Evolutionary conservation across 2,888 invertebrate genomes (phyloP).

Genomic region (Latrodectus hesperus): DNA sequence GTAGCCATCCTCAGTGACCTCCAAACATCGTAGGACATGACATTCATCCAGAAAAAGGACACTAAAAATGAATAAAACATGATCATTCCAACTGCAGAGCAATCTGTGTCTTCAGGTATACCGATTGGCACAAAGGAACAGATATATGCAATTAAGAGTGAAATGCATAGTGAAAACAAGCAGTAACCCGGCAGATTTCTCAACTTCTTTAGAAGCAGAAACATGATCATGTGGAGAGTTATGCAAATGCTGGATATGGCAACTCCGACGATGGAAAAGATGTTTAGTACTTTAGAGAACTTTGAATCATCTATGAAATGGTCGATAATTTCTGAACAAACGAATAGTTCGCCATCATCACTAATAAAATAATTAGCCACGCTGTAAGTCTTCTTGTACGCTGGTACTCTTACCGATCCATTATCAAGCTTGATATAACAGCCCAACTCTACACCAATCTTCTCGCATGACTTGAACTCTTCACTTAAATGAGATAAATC

Average conservation of each 20-base stretch:
- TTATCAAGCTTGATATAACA: constrained; percentile 4
- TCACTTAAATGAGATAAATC: not conserved
- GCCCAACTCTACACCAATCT: not conserved
- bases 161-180: constrained; percentile 72
- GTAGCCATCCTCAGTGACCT: constrained; percentile 76
- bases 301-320: not conserved
- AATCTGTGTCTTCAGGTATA: constrained; percentile 33
- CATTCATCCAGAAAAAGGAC: constrained; percentile 68
- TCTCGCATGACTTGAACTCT: constrained; percentile 8
- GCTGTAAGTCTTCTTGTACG: constrained; percentile 1
- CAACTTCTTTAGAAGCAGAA: constrained; percentile 76
- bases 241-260: constrained; percentile 76
- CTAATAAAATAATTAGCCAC: not conserved
- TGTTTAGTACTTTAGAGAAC: not conserved
- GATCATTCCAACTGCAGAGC: constrained; percentile 71
- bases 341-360: not conserved
- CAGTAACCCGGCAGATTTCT: constrained; percentile 74
- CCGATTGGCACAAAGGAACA: not conserved
- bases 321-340: constrained; percentile 16
- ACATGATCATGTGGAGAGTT: constrained; percentile 76
- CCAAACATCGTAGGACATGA: constrained; percentile 73
- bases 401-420: constrained; percentile 7
- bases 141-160: constrained; percentile 73
- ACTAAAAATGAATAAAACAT: constrained; percentile 47
- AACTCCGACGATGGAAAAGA: not conserved